phyloP scores from a whole-genome alignment of 2,113 vertebrate species.

The Thunnus maccoyii region DNA sequence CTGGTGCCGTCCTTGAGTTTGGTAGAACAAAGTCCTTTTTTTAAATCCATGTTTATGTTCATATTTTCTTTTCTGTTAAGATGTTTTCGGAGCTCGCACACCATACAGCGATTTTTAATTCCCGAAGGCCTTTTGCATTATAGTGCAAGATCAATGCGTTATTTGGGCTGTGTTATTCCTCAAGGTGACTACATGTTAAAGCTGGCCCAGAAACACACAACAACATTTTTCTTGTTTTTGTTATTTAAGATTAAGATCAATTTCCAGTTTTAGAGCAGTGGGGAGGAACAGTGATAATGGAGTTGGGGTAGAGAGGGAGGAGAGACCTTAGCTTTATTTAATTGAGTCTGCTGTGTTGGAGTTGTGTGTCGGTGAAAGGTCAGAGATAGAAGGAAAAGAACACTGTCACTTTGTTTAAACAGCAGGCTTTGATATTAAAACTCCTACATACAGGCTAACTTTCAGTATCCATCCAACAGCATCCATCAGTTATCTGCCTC shows the following conservation, averaged over 20 bases:
- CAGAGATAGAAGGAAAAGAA: slow-evolving; percentile 22
- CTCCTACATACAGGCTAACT: too few species aligned
- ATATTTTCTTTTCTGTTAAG: slow-evolving; percentile 68
- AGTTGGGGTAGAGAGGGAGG: slow-evolving; percentile 20
- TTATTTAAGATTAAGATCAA: slow-evolving; percentile 76
- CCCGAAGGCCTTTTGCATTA: slow-evolving; percentile 70
- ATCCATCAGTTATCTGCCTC: not conserved
- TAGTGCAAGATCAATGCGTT: slow-evolving; percentile 74
- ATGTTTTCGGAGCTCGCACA: slow-evolving; percentile 51
- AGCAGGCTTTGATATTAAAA: slow-evolving; percentile 21
- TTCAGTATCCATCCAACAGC: slow-evolving; percentile 7
- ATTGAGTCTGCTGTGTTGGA: slow-evolving; percentile 55
- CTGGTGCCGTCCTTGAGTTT: slow-evolving; percentile 67
- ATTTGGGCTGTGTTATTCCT: slow-evolving; percentile 71
- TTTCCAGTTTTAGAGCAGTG: slow-evolving; percentile 47
- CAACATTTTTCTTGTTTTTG: slow-evolving; percentile 72
- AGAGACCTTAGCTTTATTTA: slow-evolving; percentile 54
- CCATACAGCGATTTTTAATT: slow-evolving; percentile 56
- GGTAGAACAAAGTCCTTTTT: slow-evolving; percentile 55
- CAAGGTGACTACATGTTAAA: slow-evolving; percentile 78
- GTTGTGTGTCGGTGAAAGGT: slow-evolving; percentile 47
- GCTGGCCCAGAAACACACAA: slow-evolving; percentile 76
- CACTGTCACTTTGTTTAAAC: slow-evolving; percentile 38
- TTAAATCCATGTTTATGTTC: slow-evolving; percentile 66
- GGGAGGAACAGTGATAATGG: slow-evolving; percentile 39